These are phyloP conservation scores for Xerus inauris DNA, from an alignment of 2,113 vertebrate genomes.

Conservation along the genomic window DNA sequence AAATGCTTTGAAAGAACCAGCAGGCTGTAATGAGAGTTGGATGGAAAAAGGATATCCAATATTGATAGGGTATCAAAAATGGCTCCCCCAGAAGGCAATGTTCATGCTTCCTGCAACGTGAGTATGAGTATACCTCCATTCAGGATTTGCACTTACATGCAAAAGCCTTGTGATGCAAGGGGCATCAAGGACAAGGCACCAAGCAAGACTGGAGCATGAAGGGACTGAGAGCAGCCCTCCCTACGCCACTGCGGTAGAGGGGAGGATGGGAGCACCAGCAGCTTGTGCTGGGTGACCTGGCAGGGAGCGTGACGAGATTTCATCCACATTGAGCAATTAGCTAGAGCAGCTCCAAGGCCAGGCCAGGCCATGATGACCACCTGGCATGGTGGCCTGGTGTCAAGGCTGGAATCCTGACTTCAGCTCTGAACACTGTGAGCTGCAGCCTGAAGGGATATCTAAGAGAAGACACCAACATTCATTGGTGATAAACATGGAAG, in stretches of 20 bases:
- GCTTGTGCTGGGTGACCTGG: background rate
- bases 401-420: background rate
- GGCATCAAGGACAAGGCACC: background rate
- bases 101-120: rapidly evolving
- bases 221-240: background rate
- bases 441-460: background rate
- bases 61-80: background rate
- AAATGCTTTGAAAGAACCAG: background rate
- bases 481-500: rapidly evolving
- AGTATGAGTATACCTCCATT: rapidly evolving
- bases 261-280: rapidly evolving
- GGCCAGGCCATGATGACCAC: background rate
- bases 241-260: rapidly evolving
- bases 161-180: rapidly evolving
- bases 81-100: background rate
- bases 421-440: background rate
- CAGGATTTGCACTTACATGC: rapidly evolving
- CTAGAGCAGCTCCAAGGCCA: background rate
- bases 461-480: no score
- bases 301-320: background rate
- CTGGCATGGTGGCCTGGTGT: background rate
- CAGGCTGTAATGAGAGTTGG: rapidly evolving
- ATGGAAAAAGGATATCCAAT: rapidly evolving
- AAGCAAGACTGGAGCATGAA: rapidly evolving
- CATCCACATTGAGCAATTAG: background rate